A percentile compares a stretch with the other conserved stretches of the same genome.
phyloP scores from a whole-genome alignment of 2,113 vertebrate species.

The Cinclus mexicanus region DNA sequence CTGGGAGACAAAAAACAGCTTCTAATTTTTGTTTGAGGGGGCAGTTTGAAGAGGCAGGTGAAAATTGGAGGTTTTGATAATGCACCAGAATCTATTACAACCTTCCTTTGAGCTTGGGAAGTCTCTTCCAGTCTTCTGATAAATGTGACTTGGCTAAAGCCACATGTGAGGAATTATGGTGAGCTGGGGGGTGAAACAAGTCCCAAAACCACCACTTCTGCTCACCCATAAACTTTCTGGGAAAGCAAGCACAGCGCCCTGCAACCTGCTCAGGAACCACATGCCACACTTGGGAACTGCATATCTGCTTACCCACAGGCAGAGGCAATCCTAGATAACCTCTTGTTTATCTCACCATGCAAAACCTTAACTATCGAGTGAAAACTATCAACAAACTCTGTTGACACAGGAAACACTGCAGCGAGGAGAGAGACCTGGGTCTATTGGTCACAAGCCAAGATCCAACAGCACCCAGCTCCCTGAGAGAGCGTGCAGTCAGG shows the following conservation, averaged over 20 bases:
- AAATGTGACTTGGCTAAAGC: not conserved
- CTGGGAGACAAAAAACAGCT: not conserved
- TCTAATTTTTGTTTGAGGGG: not conserved
- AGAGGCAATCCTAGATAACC: not conserved
- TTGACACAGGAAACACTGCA: not conserved
- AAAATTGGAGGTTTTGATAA: not conserved
- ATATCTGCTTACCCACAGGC: not conserved
- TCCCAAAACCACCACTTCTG: not conserved
- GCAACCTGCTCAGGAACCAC: not conserved
- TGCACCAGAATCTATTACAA: not conserved
- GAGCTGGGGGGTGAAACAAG: not conserved
- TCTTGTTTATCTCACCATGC: not conserved
- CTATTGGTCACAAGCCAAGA: not conserved
- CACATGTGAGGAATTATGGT: not conserved
- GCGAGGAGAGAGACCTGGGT: not conserved
- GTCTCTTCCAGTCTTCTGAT: not conserved
- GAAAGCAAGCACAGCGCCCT: not conserved
- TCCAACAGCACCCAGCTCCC: rapidly evolving
- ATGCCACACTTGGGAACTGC: rapidly evolving
- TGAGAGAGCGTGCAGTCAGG: rapidly evolving
- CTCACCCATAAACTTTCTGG: not conserved
- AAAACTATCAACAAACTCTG: not conserved
- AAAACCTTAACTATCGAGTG: not conserved
- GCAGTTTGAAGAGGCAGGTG: not conserved
- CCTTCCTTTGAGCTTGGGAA: not conserved